phyloP scores from a whole-genome alignment of 1,140 invertebrate species.

The Drosophila bifasciata region DNA sequence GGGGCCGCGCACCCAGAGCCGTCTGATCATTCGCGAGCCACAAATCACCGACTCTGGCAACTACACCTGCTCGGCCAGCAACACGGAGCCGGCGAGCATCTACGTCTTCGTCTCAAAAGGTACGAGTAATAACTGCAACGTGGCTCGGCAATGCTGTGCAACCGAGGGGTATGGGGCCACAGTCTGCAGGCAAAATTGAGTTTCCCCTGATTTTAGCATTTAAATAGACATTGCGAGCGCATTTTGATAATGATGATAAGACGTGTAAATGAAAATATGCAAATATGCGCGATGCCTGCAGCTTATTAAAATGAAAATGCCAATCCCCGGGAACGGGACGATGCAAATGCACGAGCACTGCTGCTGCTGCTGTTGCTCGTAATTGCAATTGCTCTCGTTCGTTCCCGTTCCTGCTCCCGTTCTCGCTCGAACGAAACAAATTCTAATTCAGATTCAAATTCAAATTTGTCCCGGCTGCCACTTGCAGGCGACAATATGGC shows the following conservation, averaged over 20 bases:
- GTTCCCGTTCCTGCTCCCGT: not conserved
- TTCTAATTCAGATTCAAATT: conserved; percentile 52
- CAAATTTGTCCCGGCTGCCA: conserved; percentile 37
- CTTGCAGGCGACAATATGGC: conserved; percentile 84
- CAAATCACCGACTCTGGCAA: conserved; percentile 94
- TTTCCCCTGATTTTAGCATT: conserved; percentile 67
- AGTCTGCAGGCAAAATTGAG: conserved; percentile 37
- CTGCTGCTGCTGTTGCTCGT: conserved; percentile 17
- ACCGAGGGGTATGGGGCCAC: conserved; percentile 32
- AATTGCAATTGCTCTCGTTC: conserved; percentile 28
- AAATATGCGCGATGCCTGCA: conserved; percentile 62
- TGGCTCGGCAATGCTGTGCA: not conserved
- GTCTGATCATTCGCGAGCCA: conserved; percentile 92
- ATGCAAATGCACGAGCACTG: not conserved
- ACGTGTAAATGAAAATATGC: conserved; percentile 71
- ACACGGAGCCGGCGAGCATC: conserved; percentile 94
- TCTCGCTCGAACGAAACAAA: conserved; percentile 20
- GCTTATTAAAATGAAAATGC: conserved; percentile 55
- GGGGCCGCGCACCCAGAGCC: conserved; percentile 91
- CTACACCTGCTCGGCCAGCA: conserved; percentile 95
- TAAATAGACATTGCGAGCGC: conserved; percentile 56
- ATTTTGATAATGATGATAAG: conserved; percentile 46
- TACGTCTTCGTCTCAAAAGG: conserved; percentile 96
- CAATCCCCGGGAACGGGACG: not conserved
- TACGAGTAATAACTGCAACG: conserved; percentile 80